Percentiles rank a stretch among this genome's conserved stretches.
These are phyloP conservation scores for Paracanthobrama guichenoti DNA, from an alignment of 2,113 vertebrate genomes.

Conservation along the genomic window DNA sequence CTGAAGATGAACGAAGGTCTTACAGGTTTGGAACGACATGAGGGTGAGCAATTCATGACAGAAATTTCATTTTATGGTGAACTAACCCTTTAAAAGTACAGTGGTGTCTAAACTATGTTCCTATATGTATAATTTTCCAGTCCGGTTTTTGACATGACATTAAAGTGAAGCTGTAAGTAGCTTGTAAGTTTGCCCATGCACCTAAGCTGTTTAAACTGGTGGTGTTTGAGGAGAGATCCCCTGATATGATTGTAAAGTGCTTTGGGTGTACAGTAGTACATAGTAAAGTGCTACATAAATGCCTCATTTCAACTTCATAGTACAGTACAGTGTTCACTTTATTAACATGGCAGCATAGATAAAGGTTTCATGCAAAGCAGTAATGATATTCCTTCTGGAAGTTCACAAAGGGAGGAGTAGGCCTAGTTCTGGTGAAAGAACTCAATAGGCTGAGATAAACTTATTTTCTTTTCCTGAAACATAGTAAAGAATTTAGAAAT, in stretches of 20 bases:
- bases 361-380: slow-evolving; percentile 26
- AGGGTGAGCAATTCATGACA: no score
- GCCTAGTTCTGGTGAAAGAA: neutral
- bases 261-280: no score
- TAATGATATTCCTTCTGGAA: neutral
- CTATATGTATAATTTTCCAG: no score
- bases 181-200: neutral
- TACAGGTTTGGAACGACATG: no score
- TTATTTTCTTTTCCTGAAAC: neutral
- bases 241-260: no score
- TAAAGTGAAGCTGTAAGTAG: neutral
- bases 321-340: neutral
- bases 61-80: no score
- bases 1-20: no score
- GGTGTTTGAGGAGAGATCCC: no score
- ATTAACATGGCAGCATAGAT: slow-evolving; percentile 5
- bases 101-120: no score
- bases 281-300: no score
- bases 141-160: neutral
- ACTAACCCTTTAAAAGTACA: no score
- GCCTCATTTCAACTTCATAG: neutral
- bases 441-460: neutral
- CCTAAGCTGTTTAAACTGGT: neutral
- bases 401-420: neutral
- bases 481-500: neutral